Base-by-base conservation (phyloP, 2,797 vertebrate species). In the Melanotaenia nigrans region DNA sequence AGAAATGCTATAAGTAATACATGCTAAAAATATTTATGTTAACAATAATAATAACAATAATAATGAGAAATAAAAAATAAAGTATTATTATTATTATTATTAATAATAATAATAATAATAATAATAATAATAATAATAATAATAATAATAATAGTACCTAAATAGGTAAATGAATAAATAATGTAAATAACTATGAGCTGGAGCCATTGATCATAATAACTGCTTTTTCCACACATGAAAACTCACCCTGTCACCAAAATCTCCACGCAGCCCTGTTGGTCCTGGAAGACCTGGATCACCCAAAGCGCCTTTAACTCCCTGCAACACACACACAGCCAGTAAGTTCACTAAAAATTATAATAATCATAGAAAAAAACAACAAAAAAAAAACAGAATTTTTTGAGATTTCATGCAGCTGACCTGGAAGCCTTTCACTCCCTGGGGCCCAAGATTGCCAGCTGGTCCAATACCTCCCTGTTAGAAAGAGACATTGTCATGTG, bases 191-290 rank as follows among this genome's bases (percentile, higher is more conserved):
- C 12, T 11, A 20, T 20, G 14, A 7, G 24, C 14, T 32, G 22
- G 20, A 25, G 16, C 18, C 30, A 1, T 49, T 7, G 30, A 24
- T 14, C 18, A 20, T 35, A 10, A 40, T 28, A 45, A 45, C 16
- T 45, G 70, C 63, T 55, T 30, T 38, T 54, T 32, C 0, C 11
- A 55, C 28, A 75, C 5, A 30, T 54, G 75, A 63, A 75, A n/a
- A 92, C 97, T 96, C 93, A 99, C 98, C 94, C 95, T 94, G 73
- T 99, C 96, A 0, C 98, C 98, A 51, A 94, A 85, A 30, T 93
- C 95, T 20, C 98, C 97, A 55, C 97, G 95, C 84, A 99, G 92
- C 84, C 97, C 97, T 1, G 98, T 99, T 0, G 98, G 97, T n/a
- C 98, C 97, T 0, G 97, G 96, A 71, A 98, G 95, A 45, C 98